Evolutionary conservation across 2,888 invertebrate species (phyloP), one percentile per base, ranked within the genome.

Genomic region (Leptothorax acervorum): DNA sequence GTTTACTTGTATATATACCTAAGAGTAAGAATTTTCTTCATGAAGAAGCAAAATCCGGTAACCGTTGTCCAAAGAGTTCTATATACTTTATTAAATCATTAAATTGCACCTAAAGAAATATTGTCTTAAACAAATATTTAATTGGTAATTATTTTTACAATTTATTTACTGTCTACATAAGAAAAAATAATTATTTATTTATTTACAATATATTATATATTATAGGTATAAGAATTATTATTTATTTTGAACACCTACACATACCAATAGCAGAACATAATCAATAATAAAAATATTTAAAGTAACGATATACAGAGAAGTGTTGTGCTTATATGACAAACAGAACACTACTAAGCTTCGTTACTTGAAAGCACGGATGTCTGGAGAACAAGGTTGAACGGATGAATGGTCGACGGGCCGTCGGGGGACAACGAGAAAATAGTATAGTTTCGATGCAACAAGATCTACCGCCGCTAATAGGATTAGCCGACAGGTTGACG

Each of bases 401-500:
- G 39, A 76, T 63, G 48, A 75, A 39, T 35, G 71, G 57, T 57
- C 2, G 45, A 71, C 45, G 66, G 28, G 11, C 15, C 53, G 76
- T 55, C 71, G 28, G 60, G 63, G 23, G 70, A 68, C 70, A 73
- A 71, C 51, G 83, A 82, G 62, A 86, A 87, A 86, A 86, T 85
- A 75, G 84, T 81, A 87, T 81, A 87, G 90, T 89, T 87, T 87
- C 89, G 73, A 85, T 82, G 87, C 86, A 90, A 89, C 86, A 85
- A 85, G 89, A 88, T 89, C 87, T 88, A 86, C 84, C 86, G 84
- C 87, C 78, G 79, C 91, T 93, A 93, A 93, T 92, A 92, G 92
- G 93, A 93, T 93, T 93, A 93, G 89, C 83, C 84, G 91, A 92
- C 92, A 92, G 93, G 90, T 92, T 90, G 89, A 90, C 89, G 87